These are phyloP conservation scores for Numenius phaeopus DNA, from an alignment of 2,797 vertebrate genomes.

Conservation along the genomic window DNA sequence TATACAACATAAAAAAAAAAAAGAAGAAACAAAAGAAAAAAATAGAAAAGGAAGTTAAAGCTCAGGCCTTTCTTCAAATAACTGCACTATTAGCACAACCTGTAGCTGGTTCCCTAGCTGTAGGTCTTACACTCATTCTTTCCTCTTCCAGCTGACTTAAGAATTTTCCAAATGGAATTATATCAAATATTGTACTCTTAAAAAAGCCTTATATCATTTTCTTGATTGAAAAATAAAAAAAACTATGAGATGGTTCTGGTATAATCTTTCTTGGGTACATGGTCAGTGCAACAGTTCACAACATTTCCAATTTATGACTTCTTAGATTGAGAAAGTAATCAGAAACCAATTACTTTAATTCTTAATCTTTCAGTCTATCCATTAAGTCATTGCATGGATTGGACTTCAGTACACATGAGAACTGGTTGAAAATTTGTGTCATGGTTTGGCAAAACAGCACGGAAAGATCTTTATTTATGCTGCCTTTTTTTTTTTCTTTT, in stretches of 20 bases:
- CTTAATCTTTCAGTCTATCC: not conserved
- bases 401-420: not conserved
- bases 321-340: not conserved
- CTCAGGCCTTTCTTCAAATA: not conserved
- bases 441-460: not conserved
- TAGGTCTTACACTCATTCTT: not conserved
- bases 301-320: not conserved
- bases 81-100: not conserved
- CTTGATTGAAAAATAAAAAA: not conserved
- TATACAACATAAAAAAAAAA: not conserved
- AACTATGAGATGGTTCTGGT: not conserved
- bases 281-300: not conserved
- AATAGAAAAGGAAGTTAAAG: not conserved
- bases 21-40: not conserved
- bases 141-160: not conserved
- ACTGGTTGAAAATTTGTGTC: not conserved
- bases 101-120: not conserved
- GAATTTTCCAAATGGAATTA: not conserved
- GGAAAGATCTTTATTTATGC: not conserved
- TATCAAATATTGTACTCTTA: not conserved
- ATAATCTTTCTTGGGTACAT: not conserved
- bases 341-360: not conserved
- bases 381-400: not conserved
- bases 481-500: too few species aligned
- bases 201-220: not conserved